Evolutionary conservation across 2,797 vertebrate species (phyloP).

Genomic region (Petrocephalus schoutedeni): DNA sequence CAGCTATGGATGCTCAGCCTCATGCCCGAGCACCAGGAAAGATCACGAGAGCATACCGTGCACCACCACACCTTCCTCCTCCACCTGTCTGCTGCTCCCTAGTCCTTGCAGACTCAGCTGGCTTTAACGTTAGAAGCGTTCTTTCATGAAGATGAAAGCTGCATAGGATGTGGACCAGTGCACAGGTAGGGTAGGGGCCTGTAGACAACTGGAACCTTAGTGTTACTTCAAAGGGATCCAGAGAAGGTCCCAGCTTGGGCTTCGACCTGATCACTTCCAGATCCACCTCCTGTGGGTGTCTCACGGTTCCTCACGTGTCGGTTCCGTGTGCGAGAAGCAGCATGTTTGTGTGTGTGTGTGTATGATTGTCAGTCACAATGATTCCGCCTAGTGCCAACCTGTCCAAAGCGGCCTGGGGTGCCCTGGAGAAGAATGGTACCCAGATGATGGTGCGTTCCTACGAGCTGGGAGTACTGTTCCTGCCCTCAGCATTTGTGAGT

Average conservation of each 20-base stretch:
- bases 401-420: slow-evolving; percentile 96
- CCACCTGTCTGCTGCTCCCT: background rate
- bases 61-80: background rate
- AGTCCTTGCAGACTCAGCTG: background rate
- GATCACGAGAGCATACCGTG: background rate
- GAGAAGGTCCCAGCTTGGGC: background rate
- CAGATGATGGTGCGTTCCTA: slow-evolving; percentile 96
- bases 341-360: background rate
- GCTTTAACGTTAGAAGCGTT: background rate
- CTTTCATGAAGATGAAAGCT: slow-evolving; percentile 2
- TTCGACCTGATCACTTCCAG: background rate
- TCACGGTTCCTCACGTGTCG: background rate
- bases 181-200: background rate
- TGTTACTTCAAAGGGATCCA: background rate
- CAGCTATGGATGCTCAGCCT: background rate
- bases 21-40: background rate
- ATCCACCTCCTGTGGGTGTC: background rate
- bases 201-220: background rate
- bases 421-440: slow-evolving; percentile 81
- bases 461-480: slow-evolving; percentile 88
- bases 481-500: slow-evolving; percentile 76
- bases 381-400: slow-evolving; percentile 76
- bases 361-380: background rate
- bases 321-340: background rate
- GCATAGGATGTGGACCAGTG: background rate